Conservation (phyloP, 2,113 vertebrate genomes). For the Empidonax alnorum region DNA sequence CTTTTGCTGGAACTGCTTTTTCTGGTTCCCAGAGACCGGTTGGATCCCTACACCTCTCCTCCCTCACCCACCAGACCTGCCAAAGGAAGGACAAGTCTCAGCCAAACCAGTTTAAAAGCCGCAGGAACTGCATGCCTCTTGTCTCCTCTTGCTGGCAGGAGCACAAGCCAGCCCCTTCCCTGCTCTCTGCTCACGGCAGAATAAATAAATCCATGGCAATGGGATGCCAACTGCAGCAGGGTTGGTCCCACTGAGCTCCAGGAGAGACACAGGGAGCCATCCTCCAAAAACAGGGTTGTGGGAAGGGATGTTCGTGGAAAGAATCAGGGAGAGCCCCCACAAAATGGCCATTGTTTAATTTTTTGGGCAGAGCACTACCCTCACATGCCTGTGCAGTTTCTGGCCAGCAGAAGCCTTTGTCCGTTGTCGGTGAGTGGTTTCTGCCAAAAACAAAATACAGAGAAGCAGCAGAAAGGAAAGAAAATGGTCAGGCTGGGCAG, state of each 20-base stretch:
- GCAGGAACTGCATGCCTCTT: not conserved
- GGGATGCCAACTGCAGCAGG: not conserved
- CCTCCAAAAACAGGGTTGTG: not conserved
- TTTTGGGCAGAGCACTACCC: not conserved
- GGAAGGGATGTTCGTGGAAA: not conserved
- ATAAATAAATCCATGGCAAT: not conserved
- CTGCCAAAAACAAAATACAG: not conserved
- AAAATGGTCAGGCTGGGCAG: not conserved
- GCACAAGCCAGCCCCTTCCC: not conserved
- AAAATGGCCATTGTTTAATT: not conserved
- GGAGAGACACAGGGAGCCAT: fast-evolving
- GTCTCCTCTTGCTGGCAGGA: not conserved
- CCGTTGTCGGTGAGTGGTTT: not conserved
- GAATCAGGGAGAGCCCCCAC: not conserved
- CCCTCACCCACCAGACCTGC: not conserved
- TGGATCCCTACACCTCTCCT: not conserved
- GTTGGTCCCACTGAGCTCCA: not conserved
- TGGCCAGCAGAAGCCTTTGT: conserved; percentile 16
- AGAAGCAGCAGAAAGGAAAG: not conserved
- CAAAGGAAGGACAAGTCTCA: not conserved
- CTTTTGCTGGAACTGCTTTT: conserved; percentile 33
- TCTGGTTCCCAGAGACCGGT: conserved; percentile 39
- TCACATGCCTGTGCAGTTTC: not conserved
- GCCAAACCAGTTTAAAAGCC: not conserved
- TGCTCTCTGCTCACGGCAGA: not conserved